Evolutionary conservation across 23 tunicate genomes (phyloP).

Genomic region (Ascidia mentula): DNA sequence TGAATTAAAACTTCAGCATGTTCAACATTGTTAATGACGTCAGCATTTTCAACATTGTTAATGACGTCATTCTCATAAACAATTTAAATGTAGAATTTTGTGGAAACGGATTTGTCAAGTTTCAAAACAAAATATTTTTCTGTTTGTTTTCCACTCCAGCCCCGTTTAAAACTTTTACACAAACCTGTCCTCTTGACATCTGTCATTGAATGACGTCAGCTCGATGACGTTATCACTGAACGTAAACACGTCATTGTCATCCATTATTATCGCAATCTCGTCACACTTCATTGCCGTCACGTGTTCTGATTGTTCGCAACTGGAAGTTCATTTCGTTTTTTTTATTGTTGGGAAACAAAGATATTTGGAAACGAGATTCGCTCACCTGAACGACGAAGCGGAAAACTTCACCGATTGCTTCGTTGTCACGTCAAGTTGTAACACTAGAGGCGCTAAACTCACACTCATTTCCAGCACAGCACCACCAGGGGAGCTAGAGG

Average conservation of each 20-base stretch:
- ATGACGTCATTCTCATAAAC: no score
- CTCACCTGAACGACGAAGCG: conserved; percentile 29
- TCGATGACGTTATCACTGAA: conserved; percentile 40
- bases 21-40: no score
- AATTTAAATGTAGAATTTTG: no score
- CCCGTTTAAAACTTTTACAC: background rate
- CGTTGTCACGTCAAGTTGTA: conserved; percentile 16
- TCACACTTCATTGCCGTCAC: conserved; percentile 18
- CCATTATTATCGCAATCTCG: conserved; percentile 48
- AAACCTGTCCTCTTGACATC: conserved; percentile 62
- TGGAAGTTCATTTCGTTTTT: background rate
- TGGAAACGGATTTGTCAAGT: no score
- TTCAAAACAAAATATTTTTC: background rate
- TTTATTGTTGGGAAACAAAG: background rate
- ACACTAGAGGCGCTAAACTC: conserved; percentile 12
- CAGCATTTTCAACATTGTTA: no score
- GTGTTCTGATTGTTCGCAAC: conserved; percentile 40
- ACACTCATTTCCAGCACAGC: conserved; percentile 15
- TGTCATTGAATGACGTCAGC: conserved; percentile 31
- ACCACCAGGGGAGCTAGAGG: background rate
- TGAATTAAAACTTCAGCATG: conserved; percentile 7
- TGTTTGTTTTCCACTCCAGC: background rate
- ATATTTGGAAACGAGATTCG: background rate
- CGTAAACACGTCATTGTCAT: conserved; percentile 60
- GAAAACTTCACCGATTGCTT: conserved; percentile 27